These are phyloP conservation scores for Malacosoma neustria DNA, from an alignment of 2,888 invertebrate species.

Conservation along the genomic window DNA sequence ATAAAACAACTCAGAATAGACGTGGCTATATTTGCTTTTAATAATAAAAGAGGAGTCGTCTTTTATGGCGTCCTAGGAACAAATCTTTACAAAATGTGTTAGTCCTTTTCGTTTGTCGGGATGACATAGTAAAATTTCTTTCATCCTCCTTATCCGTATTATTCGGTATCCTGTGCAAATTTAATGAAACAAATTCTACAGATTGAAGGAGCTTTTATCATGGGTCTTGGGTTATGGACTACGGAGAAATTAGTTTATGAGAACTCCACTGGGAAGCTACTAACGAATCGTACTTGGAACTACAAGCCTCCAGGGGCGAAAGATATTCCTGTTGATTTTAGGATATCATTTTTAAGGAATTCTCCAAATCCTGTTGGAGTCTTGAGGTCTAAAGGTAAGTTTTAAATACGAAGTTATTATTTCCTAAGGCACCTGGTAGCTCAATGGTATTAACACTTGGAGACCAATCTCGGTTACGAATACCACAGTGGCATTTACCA, in stretches of 20 bases:
- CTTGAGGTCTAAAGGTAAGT: constrained; percentile 80
- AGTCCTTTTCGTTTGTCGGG: too few relatives aligned
- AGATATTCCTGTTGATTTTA: constrained; percentile 81
- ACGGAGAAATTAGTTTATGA: constrained; percentile 78
- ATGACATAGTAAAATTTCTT: not conserved
- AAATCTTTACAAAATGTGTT: not conserved
- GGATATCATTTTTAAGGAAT: constrained; percentile 76
- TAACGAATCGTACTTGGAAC: constrained; percentile 83
- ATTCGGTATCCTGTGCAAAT: too few relatives aligned
- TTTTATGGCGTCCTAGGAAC: not conserved
- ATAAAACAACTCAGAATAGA: too few relatives aligned
- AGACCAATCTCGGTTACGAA: too few relatives aligned
- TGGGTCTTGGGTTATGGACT: constrained; percentile 83
- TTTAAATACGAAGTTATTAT: too few relatives aligned
- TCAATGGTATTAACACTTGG: too few relatives aligned
- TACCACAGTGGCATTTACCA: too few relatives aligned
- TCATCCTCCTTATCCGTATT: not conserved
- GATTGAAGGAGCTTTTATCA: constrained; percentile 83
- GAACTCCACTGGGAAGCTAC: constrained; percentile 69
- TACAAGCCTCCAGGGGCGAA: constrained; percentile 82
- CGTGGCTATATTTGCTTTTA: too few relatives aligned
- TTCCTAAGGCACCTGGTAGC: too few relatives aligned
- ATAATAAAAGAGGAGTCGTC: not conserved
- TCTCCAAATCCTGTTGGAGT: constrained; percentile 77
- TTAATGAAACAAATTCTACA: constrained; percentile 12